These are phyloP conservation scores for Alloplasta piceator DNA, from an alignment of 2,888 invertebrate species.

Conservation along the genomic window DNA sequence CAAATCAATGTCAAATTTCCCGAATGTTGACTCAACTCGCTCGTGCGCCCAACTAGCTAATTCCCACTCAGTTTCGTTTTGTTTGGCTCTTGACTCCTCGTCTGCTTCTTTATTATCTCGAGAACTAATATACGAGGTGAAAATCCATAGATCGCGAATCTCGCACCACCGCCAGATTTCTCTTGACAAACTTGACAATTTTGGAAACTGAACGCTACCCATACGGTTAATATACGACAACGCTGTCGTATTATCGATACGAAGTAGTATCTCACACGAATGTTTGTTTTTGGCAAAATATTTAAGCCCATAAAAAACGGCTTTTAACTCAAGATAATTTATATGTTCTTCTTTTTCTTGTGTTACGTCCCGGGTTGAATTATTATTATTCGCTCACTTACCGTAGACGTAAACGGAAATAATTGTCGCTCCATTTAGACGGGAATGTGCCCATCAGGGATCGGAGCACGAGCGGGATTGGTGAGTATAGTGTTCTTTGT, in stretches of 20 bases:
- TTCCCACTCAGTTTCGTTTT: background rate
- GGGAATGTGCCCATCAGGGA: no score
- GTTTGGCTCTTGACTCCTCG: background rate
- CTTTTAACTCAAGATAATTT: no score
- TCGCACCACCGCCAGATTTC: background rate
- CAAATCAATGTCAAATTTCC: slow-evolving; percentile 24
- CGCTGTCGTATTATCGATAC: slow-evolving; percentile 3
- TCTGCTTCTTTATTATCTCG: background rate
- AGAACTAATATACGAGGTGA: background rate
- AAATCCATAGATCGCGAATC: background rate
- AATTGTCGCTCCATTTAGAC: no score
- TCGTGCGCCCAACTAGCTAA: slow-evolving; percentile 44
- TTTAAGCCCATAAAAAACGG: no score
- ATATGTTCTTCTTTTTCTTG: no score
- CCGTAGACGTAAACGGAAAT: no score
- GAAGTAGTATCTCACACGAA: background rate
- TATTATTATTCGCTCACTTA: no score
- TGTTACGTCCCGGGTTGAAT: no score
- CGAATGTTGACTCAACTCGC: background rate
- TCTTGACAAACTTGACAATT: no score
- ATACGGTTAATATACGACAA: background rate
- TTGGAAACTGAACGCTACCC: background rate
- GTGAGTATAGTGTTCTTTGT: no score
- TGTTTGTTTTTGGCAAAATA: no score
- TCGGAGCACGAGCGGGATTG: no score